Evolutionary conservation across 92 coral and sea anemone species (phyloP), one percentile per base, ranked within the genome.

Genomic region (Actinostola sp.): DNA sequence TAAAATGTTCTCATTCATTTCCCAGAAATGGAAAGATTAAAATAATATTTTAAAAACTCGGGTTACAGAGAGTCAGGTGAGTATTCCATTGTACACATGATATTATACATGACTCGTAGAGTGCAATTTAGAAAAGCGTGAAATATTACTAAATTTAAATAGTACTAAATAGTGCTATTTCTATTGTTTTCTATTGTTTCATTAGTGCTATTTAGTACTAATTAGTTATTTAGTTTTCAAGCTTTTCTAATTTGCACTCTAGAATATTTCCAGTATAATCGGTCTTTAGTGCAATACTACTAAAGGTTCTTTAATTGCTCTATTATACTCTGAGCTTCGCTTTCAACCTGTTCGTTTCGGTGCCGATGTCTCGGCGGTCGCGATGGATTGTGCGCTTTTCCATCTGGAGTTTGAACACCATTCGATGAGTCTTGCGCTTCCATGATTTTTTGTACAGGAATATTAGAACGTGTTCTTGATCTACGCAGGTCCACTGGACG

Each of bases 381-480:
- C 12, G 73, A 54, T n/a, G 92, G 97, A 10, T 77, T 82, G n/a
- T 32, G 50, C 41, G 61, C 51, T 31, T 69, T 80, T 51, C 85
- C 93, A 53, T 78, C 70, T 15, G 76, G 75, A 0, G 81, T 71
- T 13, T 82, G 79, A 25, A 85, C 92, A 2, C 78, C 86, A 24
- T 85, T 82, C 15, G 79, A 24, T 29, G 71, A 52, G 48, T 78
- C 85, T 73, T 88, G 87, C 1, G 89, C 96, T 38, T 78, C 89
- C 58, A 92, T 64, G 28, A 95, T 73, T 57, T 95, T 88, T 48
- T 95, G 95, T 13, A 92, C 89, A 38, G 97, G 99, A 69, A 95
- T 95, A 55, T 92, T 95, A 56, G 97, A 74, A 56, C 99, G 99
- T 19, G 99, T 95, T 53, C 99, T 78, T 41, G 93, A 84, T 41